Evolutionary conservation across 2,797 vertebrate genomes (phyloP).

Genomic region (Pangasius sanitwongsei): DNA sequence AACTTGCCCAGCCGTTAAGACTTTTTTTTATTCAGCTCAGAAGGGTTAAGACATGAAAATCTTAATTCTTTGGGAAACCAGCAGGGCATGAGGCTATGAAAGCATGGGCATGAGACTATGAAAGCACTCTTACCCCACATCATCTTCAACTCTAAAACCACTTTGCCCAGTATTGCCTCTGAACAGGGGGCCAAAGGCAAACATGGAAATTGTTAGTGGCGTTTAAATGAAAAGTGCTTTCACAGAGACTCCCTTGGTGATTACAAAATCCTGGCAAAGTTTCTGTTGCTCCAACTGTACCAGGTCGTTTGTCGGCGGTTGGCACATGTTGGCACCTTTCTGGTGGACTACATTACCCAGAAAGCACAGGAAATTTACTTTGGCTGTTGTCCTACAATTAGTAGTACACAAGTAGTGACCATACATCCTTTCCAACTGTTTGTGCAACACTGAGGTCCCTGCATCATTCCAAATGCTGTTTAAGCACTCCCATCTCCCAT

Average conservation of each 20-base stretch:
- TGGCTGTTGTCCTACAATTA: slow-evolving; percentile 18
- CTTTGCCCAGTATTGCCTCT: slow-evolving; percentile 52
- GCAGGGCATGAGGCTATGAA: background rate
- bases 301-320: slow-evolving; percentile 37
- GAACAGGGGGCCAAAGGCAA: slow-evolving; percentile 57
- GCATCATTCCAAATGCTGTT: background rate
- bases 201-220: slow-evolving; percentile 68
- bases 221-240: slow-evolving; percentile 60
- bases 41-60: slow-evolving; percentile 50
- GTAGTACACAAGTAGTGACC: slow-evolving; percentile 12
- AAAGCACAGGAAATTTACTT: background rate
- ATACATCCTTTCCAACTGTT: slow-evolving; percentile 12
- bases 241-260: slow-evolving; percentile 51
- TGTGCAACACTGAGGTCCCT: background rate
- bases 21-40: slow-evolving; percentile 47
- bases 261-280: slow-evolving; percentile 52
- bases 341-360: slow-evolving; percentile 21
- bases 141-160: slow-evolving; percentile 37
- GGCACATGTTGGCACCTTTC: slow-evolving; percentile 14
- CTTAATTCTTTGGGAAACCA: slow-evolving; percentile 55
- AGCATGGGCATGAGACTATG: slow-evolving; percentile 32
- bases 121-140: slow-evolving; percentile 7
- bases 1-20: slow-evolving; percentile 53
- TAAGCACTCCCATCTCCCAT: no score
- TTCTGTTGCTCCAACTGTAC: slow-evolving; percentile 43